phyloP scores from a whole-genome alignment of 2,797 vertebrate species.

The Sebastes nivosus region DNA sequence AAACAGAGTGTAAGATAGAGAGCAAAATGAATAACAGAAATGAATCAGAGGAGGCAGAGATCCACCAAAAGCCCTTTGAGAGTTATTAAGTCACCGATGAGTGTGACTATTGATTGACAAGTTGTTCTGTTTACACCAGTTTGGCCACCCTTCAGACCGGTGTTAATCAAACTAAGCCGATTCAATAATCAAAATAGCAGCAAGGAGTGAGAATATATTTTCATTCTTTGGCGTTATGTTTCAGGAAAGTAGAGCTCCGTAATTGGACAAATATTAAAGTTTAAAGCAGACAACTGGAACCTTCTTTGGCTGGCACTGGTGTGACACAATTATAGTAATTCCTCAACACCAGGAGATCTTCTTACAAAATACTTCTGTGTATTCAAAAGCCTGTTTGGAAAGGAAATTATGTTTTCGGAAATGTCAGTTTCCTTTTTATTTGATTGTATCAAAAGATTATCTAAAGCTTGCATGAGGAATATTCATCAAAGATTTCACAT shows the following conservation, averaged over 20 bases:
- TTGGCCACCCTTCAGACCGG: background rate
- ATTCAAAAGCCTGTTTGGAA: slow-evolving; percentile 26
- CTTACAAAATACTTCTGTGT: background rate
- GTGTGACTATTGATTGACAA: slow-evolving; percentile 21
- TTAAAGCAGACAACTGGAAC: slow-evolving; percentile 25
- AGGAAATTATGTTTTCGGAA: slow-evolving; percentile 20
- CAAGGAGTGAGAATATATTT: background rate
- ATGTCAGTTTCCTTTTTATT: slow-evolving; percentile 41
- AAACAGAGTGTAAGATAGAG: background rate
- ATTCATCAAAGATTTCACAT: slow-evolving; percentile 34
- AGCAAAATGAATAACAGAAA: background rate
- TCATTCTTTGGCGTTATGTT: background rate
- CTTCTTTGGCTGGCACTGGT: background rate
- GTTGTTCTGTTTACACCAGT: slow-evolving; percentile 18
- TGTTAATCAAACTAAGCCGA: slow-evolving; percentile 30
- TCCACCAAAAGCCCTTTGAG: background rate
- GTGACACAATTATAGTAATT: slow-evolving; percentile 38
- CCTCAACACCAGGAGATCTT: background rate
- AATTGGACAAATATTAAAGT: slow-evolving; percentile 28
- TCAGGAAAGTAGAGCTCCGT: background rate
- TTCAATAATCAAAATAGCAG: slow-evolving; percentile 33
- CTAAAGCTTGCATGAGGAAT: slow-evolving; percentile 40
- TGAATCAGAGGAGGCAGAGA: background rate
- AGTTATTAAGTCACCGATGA: slow-evolving; percentile 23
- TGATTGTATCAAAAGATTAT: slow-evolving; percentile 58